These are phyloP conservation scores for Gobio gobio DNA, from an alignment of 2,113 vertebrate genomes.

Conservation along the genomic window DNA sequence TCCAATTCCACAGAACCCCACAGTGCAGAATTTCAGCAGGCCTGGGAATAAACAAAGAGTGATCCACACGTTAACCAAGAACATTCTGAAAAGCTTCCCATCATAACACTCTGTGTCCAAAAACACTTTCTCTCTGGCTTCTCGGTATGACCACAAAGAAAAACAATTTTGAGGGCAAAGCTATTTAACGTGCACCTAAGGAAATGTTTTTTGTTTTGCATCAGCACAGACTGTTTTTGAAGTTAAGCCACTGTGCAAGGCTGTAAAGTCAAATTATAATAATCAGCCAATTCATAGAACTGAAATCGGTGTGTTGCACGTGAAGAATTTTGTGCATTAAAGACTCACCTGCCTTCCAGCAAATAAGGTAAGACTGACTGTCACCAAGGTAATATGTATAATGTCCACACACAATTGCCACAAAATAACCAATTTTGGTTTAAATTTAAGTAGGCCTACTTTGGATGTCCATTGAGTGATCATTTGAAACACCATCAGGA, in stretches of 20 bases:
- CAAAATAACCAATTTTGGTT: conserved; percentile 5
- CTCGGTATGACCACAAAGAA: conserved; percentile 14
- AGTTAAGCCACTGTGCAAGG: not conserved
- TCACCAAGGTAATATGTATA: not conserved
- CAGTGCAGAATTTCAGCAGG: conserved; percentile 96
- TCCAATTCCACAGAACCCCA: conserved; percentile 98
- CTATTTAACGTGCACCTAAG: not conserved
- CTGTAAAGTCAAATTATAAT: conserved; percentile 9
- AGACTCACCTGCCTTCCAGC: not conserved
- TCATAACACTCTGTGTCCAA: not conserved
- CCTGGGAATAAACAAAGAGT: conserved; percentile 74
- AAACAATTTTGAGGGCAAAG: not conserved
- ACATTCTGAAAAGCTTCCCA: not conserved
- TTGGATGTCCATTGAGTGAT: conserved; percentile 38
- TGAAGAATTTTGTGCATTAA: not conserved
- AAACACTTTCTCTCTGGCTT: conserved; percentile 3
- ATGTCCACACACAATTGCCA: not conserved
- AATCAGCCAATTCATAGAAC: not conserved
- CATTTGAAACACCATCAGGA: conserved; percentile 36
- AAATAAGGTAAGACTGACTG: not conserved
- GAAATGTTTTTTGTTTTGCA: conserved; percentile 27
- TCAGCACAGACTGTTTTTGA: not conserved
- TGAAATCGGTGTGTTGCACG: not conserved
- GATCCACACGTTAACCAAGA: not conserved
- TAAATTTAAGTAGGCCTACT: conserved; percentile 16